Conservation (phyloP, 92 coral and sea anemone genomes). For the Virgularia gustaviana region DNA sequence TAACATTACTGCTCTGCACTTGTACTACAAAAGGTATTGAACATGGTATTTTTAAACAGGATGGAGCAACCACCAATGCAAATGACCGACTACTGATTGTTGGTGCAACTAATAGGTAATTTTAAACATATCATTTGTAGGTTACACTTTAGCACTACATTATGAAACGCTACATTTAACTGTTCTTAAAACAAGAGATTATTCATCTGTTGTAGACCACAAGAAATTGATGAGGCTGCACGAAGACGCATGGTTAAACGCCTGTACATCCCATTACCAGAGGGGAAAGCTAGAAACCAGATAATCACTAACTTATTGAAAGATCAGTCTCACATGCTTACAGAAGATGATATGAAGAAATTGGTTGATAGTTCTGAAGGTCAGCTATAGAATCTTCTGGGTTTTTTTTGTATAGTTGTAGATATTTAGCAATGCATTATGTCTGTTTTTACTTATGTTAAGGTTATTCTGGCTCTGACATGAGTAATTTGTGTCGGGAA, state of each 20-base stretch:
- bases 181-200: background rate
- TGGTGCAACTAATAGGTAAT: slow-evolving; percentile 93
- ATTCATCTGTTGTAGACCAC: slow-evolving; percentile 61
- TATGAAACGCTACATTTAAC: too few species aligned
- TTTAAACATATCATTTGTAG: background rate
- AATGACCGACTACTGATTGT: slow-evolving; percentile 89
- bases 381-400: background rate
- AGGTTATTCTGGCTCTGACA: slow-evolving; percentile 98
- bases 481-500: slow-evolving; percentile 93
- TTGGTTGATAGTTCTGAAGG: slow-evolving; percentile 75
- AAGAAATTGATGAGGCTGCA: slow-evolving; percentile 97
- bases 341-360: slow-evolving; percentile 59
- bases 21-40: too few species aligned
- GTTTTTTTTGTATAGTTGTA: background rate
- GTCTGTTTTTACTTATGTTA: background rate
- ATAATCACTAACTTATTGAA: slow-evolving; percentile 69
- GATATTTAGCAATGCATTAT: background rate
- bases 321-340: slow-evolving; percentile 69
- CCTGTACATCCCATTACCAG: slow-evolving; percentile 91
- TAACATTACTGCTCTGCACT: background rate
- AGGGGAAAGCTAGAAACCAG: slow-evolving; percentile 76
- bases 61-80: slow-evolving; percentile 89
- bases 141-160: too few species aligned
- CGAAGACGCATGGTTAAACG: slow-evolving; percentile 95
- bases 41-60: too few species aligned